Evolutionary conservation across 2,797 vertebrate genomes (phyloP).

Genomic region (Euphonia xanthogaster): DNA sequence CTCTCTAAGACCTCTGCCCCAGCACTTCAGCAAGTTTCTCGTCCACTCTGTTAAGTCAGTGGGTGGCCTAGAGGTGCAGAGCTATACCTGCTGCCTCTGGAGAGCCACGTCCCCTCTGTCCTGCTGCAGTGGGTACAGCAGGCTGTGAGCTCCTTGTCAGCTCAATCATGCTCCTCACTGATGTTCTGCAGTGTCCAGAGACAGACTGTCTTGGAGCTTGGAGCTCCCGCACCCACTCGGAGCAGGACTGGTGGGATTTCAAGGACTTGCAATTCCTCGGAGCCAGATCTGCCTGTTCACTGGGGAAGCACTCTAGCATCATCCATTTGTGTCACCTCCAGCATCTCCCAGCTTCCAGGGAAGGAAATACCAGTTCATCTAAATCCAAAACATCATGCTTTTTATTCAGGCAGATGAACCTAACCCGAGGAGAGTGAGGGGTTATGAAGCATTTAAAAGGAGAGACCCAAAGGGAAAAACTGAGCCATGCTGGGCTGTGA

Average conservation of each 20-base stretch:
- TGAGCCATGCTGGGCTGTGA: background rate
- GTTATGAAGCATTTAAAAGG: background rate
- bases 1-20: background rate
- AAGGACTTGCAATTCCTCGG: background rate
- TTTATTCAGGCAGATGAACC: background rate
- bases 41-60: background rate
- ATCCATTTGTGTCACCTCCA: background rate
- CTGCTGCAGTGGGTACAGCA: background rate
- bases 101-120: background rate
- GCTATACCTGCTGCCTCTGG: background rate
- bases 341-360: background rate
- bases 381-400: background rate
- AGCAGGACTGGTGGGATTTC: background rate
- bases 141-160: background rate
- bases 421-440: accelerated
- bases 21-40: background rate
- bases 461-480: constrained; percentile 26
- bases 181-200: background rate
- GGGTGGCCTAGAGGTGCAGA: background rate
- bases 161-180: background rate
- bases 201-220: background rate
- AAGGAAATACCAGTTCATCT: background rate
- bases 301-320: background rate
- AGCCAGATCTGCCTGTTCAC: background rate
- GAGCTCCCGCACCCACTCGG: accelerated